A percentile compares a stretch with the other conserved stretches of the same genome.
Conservation (phyloP, 2,797 vertebrate species). For the Hipposideros larvatus region DNA sequence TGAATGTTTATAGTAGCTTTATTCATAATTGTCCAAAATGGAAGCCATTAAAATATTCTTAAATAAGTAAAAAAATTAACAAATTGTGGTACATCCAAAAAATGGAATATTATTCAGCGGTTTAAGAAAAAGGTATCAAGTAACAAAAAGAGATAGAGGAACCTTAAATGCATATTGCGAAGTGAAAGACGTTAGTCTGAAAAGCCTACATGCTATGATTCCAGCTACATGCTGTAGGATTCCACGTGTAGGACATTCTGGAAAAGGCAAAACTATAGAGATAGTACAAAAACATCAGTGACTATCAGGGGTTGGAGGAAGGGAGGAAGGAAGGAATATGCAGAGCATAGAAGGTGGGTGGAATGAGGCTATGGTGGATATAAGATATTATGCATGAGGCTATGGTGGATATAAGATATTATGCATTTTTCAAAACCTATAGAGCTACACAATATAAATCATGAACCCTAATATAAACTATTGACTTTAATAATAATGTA, state of each 20-base stretch:
- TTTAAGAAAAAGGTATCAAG: not conserved
- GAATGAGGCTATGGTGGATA: not conserved
- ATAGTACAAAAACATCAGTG: not conserved
- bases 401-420: not conserved
- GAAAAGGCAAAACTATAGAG: not conserved
- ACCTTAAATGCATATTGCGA: not conserved
- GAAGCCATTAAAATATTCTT: not conserved
- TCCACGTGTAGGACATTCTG: not conserved
- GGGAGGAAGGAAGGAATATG: not conserved
- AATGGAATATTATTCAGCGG: not conserved
- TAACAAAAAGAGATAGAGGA: not conserved
- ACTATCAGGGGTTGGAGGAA: rapidly evolving
- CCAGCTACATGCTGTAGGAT: not conserved
- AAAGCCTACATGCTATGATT: not conserved
- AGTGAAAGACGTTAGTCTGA: not conserved
- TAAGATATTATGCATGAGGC: no score
- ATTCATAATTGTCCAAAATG: not conserved
- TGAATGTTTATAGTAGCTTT: not conserved
- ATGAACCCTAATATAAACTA: not conserved
- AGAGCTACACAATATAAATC: not conserved
- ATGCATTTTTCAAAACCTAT: not conserved
- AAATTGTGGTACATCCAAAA: not conserved
- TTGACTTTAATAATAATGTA: not conserved
- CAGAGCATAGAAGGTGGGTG: not conserved
- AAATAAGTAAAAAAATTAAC: not conserved